Conservation (phyloP, 2,113 vertebrate species). For the Vireo altiloquus region DNA sequence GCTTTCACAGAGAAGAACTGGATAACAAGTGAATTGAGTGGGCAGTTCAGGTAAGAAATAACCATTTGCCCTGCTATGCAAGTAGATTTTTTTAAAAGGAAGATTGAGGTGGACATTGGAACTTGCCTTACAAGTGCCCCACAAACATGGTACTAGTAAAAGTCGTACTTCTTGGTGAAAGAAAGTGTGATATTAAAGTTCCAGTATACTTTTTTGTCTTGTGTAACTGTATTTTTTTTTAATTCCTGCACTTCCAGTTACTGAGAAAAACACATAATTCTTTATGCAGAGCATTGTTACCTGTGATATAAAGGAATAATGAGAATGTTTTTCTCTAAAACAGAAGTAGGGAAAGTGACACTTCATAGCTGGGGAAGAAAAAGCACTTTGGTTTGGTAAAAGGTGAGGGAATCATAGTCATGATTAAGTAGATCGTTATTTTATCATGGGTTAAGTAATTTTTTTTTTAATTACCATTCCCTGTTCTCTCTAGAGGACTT, state of each 20-base stretch:
- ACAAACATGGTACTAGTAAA: not conserved
- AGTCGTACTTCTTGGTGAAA: not conserved
- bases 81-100: not conserved
- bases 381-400: not conserved
- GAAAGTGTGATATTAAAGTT: not conserved
- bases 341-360: not conserved
- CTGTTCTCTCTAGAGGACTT: not conserved
- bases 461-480: not conserved
- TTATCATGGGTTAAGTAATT: not conserved
- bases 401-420: not conserved
- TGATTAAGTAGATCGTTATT: not conserved
- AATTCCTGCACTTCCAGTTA: not conserved
- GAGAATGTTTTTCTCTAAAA: not conserved
- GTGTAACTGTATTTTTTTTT: not conserved
- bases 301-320: not conserved
- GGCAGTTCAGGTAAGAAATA: not conserved
- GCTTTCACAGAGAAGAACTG: not conserved
- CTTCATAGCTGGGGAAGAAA: not conserved
- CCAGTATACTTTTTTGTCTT: not conserved
- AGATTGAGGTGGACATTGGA: not conserved
- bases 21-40: not conserved
- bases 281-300: not conserved
- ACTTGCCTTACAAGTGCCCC: not conserved
- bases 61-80: not conserved
- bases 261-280: not conserved